These are phyloP conservation scores for Prunella fulvescens DNA, from an alignment of 2,113 vertebrate genomes.

Conservation along the genomic window DNA sequence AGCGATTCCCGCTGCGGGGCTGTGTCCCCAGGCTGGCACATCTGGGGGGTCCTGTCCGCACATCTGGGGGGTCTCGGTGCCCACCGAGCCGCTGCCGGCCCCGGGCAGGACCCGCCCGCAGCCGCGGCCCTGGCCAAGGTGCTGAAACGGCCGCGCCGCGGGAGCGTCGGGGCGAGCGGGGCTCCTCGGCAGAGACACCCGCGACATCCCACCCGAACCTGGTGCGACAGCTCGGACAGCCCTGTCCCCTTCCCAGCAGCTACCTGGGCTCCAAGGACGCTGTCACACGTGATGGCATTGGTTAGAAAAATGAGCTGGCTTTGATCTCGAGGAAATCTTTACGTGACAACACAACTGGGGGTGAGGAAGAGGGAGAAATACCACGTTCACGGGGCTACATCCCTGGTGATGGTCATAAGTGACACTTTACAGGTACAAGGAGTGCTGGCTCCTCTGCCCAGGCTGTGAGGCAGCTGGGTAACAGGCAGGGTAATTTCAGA, in stretches of 20 bases:
- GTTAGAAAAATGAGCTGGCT: not conserved
- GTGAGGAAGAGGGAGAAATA: not conserved
- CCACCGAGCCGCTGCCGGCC: not conserved
- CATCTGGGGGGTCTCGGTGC: fast-evolving
- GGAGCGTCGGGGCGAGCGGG: fast-evolving
- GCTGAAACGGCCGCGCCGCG: not conserved
- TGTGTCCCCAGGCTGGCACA: not conserved
- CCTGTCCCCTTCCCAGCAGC: not conserved
- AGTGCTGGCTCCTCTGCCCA: not conserved
- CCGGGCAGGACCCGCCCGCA: not conserved
- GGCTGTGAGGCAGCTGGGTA: not conserved
- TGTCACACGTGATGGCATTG: fast-evolving
- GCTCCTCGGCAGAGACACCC: fast-evolving
- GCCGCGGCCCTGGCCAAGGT: constrained; percentile 28
- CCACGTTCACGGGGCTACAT: fast-evolving
- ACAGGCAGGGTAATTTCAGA: not conserved
- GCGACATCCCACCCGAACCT: fast-evolving
- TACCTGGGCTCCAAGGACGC: not conserved
- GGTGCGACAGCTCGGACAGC: not conserved
- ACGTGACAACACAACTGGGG: too few species aligned
- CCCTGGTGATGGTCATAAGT: not conserved
- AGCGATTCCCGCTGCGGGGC: too few species aligned
- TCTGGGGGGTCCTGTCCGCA: too few species aligned
- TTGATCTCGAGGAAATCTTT: not conserved
- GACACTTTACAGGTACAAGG: not conserved